These are phyloP conservation scores for Drosophila buzzatii DNA, from an alignment of 2,888 invertebrate genomes.

Conservation along the genomic window DNA sequence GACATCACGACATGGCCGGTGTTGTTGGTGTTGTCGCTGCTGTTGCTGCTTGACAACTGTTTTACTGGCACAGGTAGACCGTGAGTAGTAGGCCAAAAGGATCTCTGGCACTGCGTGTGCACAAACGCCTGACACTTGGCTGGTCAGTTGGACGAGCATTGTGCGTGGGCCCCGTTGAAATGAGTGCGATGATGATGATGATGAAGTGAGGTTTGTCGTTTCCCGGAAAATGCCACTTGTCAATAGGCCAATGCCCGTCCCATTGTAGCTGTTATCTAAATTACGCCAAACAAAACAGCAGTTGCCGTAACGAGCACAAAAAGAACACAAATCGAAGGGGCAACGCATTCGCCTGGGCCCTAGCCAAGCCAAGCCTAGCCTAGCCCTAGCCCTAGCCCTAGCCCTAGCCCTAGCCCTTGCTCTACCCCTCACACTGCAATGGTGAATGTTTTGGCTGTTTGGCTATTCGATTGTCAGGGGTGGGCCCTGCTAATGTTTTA, in stretches of 20 bases:
- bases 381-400: not conserved
- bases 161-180: constrained; percentile 60
- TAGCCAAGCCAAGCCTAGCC: constrained; percentile 16
- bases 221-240: constrained; percentile 82
- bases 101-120: constrained; percentile 62
- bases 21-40: constrained; percentile 52
- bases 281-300: constrained; percentile 81
- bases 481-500: constrained; percentile 82
- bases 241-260: constrained; percentile 67
- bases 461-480: constrained; percentile 44
- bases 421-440: constrained; percentile 1
- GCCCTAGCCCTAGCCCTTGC: not conserved
- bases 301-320: constrained; percentile 70
- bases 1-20: constrained; percentile 73
- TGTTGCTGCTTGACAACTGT: constrained; percentile 70
- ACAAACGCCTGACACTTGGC: constrained; percentile 65
- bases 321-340: constrained; percentile 32
- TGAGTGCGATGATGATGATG: constrained; percentile 58
- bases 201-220: constrained; percentile 54
- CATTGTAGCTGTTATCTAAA: constrained; percentile 79
- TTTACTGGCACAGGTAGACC: constrained; percentile 52
- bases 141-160: constrained; percentile 65
- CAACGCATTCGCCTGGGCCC: constrained; percentile 32
- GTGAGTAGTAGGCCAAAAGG: constrained; percentile 49
- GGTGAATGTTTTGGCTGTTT: constrained; percentile 26